A percentile compares a stretch with the other conserved stretches of the same genome.
These are phyloP conservation scores for Adineta ricciae DNA, from an alignment of 2,888 invertebrate species.

Conservation along the genomic window DNA sequence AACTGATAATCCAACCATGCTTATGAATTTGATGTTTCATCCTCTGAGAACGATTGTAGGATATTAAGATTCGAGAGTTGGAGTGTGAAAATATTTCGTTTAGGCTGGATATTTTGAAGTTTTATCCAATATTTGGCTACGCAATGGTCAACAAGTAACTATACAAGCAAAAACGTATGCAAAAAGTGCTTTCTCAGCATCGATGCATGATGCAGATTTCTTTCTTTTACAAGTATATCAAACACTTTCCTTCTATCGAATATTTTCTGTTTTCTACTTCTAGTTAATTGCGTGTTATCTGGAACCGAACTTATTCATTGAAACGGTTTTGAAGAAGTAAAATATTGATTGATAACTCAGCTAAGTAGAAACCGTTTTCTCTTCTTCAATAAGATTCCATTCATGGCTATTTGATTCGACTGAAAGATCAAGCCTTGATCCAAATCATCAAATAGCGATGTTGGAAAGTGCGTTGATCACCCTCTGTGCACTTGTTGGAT, in stretches of 20 bases:
- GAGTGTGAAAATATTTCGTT: background rate
- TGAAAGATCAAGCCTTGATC: background rate
- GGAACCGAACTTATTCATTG: background rate
- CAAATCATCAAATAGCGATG: slow-evolving; percentile 23
- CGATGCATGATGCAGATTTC: slow-evolving; percentile 92
- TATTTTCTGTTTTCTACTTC: background rate
- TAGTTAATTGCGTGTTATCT: background rate
- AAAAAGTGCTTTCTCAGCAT: slow-evolving; percentile 81
- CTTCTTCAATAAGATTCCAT: background rate
- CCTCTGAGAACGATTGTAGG: slow-evolving; percentile 19
- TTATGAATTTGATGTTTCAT: slow-evolving; percentile 25
- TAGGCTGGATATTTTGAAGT: slow-evolving; percentile 91
- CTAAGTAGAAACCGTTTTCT: background rate
- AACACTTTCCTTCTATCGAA: background rate
- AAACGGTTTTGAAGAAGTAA: background rate
- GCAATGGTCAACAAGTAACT: slow-evolving; percentile 90
- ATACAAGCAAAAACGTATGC: slow-evolving; percentile 99
- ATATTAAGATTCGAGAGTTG: too few species aligned
- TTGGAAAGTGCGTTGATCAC: slow-evolving; percentile 25
- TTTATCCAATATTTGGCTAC: slow-evolving; percentile 81
- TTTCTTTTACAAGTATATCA: slow-evolving; percentile 67
- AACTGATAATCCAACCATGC: background rate
- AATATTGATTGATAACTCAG: background rate
- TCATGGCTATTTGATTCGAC: background rate
- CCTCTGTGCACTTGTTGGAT: slow-evolving; percentile 18